These are phyloP conservation scores for Lepetodrilus schrolli DNA, from an alignment of 2,888 invertebrate species.

Conservation along the genomic window DNA sequence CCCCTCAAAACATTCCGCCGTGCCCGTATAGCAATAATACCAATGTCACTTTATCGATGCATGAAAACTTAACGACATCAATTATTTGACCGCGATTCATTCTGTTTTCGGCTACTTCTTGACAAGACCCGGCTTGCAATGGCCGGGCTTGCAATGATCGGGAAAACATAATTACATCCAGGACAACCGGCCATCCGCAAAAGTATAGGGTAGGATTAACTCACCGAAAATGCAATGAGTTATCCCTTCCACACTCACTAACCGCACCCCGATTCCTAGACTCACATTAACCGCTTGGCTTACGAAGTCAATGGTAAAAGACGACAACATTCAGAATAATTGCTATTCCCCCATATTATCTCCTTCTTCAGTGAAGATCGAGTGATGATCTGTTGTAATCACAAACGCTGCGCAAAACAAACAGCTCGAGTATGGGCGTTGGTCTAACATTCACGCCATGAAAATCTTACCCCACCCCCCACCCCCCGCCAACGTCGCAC, in stretches of 20 bases:
- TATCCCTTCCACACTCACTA: neutral
- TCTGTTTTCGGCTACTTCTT: neutral
- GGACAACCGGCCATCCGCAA: neutral
- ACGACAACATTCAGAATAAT: neutral
- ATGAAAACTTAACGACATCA: neutral
- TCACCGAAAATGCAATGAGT: neutral
- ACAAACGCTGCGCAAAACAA: conserved; percentile 1
- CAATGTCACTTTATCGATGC: neutral
- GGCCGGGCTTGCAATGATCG: no score
- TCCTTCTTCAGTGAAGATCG: neutral
- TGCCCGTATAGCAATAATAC: no score
- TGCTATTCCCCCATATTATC: conserved; percentile 12
- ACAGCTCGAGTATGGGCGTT: neutral
- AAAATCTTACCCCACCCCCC: no score
- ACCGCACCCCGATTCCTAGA: neutral
- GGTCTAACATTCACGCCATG: no score
- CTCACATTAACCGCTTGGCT: neutral
- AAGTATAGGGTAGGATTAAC: conserved; percentile 19
- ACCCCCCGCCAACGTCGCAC: no score
- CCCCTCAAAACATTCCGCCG: no score
- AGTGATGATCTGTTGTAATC: neutral
- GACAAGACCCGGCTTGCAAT: neutral
- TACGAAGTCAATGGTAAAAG: neutral
- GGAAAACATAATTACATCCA: neutral
- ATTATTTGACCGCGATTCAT: neutral